Base-by-base conservation (phyloP, 2,888 invertebrate genomes). In the Apodemia mormo region DNA sequence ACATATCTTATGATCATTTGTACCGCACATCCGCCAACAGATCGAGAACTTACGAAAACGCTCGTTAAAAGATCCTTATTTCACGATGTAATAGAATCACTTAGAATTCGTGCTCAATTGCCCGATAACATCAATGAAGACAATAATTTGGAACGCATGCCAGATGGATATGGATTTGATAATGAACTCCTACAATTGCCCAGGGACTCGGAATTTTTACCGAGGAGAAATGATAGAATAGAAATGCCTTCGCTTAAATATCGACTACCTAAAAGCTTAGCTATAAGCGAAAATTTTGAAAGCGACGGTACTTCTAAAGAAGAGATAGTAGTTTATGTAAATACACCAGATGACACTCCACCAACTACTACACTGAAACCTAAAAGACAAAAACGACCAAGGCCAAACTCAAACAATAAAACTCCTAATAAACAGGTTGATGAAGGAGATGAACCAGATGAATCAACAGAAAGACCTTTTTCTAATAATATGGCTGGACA, bases 141-240 rank as follows among this genome's bases (percentile, higher is more conserved):
- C 65, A 92, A 92, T 67, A 86, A 88, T 70, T 74, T 92, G 14
- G 83, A 85, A 0, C 85, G 86, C 56, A 86, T 82, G 72, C 85
- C 83, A 68, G 85, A 87, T 1, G 80, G 79, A 67, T 88, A 85
- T 67, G 84, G 82, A 30, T 88, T 82, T 43, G 88, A 88, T 22
- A 83, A 84, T 14, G 89, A 89, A 71, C 76, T 79, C 1, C 81
- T 85, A 1, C 82, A 85, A 43, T 73, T 89, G 22, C 87, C 88
- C 2, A 86, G 83, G 45, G 91, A 90, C 67, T 76, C 83, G 0
- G 87, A 89, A 22, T 90, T 88, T 33, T 79, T 87, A 29, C 92
- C 92, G 1, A 78, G 92, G 80, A 84, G 92, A 79, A 92, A 92
- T 66, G 92, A 92, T 52, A 84, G 92, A 79, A 83, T 92, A 30